These are phyloP conservation scores for Paelopatides confundens DNA, from an alignment of 53 echinoderm and acorn worm species.

Conservation along the genomic window DNA sequence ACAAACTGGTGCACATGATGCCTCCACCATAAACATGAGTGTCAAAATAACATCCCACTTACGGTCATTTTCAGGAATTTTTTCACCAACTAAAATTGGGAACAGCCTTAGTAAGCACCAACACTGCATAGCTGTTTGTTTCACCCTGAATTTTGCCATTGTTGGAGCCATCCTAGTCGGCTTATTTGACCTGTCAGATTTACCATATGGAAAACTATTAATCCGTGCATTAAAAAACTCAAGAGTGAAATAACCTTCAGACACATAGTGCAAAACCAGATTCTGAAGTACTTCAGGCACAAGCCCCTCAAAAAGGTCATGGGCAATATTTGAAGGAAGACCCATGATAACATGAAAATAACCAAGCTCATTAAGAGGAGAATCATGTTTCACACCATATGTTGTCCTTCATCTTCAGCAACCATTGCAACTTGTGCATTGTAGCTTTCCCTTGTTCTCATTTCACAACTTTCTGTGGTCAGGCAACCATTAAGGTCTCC, in stretches of 20 bases:
- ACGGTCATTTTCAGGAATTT: constrained; percentile 26
- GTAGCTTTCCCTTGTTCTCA: no score
- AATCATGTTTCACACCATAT: background rate
- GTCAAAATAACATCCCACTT: background rate
- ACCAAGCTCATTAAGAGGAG: background rate
- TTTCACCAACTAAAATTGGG: constrained; percentile 62
- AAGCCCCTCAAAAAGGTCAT: constrained; percentile 42
- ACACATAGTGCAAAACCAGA: constrained; percentile 45
- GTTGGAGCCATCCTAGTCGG: constrained; percentile 12
- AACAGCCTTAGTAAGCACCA: constrained; percentile 61
- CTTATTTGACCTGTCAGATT: constrained; percentile 28
- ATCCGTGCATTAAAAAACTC: constrained; percentile 35
- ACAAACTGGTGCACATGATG: background rate
- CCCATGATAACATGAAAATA: constrained; percentile 12
- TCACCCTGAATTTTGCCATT: constrained; percentile 49
- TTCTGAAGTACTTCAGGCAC: background rate
- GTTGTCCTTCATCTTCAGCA: background rate
- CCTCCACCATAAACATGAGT: constrained; percentile 3
- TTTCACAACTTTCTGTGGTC: no score
- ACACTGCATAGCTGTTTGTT: constrained; percentile 61
- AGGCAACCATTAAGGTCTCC: no score
- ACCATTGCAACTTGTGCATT: constrained; percentile 8
- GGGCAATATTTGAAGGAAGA: constrained; percentile 16
- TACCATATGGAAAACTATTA: constrained; percentile 16
- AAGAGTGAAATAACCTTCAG: constrained; percentile 48